These are phyloP conservation scores for Aeoliscus strigatus DNA, from an alignment of 2,797 vertebrate genomes.

Conservation along the genomic window DNA sequence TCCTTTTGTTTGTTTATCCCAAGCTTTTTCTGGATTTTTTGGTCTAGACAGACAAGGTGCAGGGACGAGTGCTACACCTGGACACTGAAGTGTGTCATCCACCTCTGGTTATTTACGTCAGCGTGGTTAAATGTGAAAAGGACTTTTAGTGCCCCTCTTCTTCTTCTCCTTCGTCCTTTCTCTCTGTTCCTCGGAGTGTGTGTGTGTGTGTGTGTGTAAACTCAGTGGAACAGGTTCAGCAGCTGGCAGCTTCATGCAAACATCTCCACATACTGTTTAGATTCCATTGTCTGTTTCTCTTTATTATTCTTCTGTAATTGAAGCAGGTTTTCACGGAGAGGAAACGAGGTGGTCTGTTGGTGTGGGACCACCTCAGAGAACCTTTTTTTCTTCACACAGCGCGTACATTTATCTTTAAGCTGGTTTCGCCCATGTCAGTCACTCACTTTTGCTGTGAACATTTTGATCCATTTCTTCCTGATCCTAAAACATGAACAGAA, in stretches of 20 bases:
- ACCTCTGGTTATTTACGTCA: constrained; percentile 34
- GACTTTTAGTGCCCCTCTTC: constrained; percentile 8
- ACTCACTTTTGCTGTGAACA: too few relatives aligned
- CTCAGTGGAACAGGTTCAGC: constrained; percentile 2
- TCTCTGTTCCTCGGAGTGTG: too few relatives aligned
- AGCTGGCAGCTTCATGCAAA: constrained; percentile 22
- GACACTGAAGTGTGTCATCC: background rate
- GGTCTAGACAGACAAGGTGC: too few relatives aligned
- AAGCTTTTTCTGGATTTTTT: too few relatives aligned
- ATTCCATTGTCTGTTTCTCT: constrained; percentile 6
- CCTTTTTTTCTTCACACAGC: constrained; percentile 15
- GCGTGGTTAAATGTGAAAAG: constrained; percentile 19
- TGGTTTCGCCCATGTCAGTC: too few relatives aligned
- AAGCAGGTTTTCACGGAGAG: constrained; percentile 22
- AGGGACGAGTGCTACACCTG: too few relatives aligned
- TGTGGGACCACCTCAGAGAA: constrained; percentile 61
- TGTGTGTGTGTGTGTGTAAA: constrained; percentile 7
- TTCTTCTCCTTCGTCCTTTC: too few relatives aligned
- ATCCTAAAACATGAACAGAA: too few relatives aligned
- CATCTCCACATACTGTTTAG: constrained; percentile 28
- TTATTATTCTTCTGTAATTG: constrained; percentile 26
- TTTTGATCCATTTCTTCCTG: too few relatives aligned
- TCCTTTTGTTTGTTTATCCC: too few relatives aligned
- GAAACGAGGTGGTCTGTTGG: constrained; percentile 11
- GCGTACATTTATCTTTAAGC: too few relatives aligned